phyloP scores from a whole-genome alignment of 2,113 vertebrate species.

The Indri indri region DNA sequence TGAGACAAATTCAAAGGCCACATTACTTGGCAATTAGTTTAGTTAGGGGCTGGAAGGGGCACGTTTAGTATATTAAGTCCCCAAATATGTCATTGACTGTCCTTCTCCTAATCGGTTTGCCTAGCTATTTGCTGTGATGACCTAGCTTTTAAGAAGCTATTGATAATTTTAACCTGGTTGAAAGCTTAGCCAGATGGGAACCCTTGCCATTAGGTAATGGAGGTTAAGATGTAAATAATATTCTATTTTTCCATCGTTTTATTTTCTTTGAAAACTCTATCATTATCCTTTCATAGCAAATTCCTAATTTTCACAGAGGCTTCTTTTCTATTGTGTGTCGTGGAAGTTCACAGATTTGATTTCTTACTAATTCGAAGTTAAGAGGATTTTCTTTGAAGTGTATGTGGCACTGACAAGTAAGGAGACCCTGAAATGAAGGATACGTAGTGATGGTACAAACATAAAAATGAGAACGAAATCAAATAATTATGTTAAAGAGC shows the following conservation, averaged over 20 bases:
- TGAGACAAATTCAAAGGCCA: background rate
- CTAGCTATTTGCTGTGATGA: background rate
- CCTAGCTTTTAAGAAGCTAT: background rate
- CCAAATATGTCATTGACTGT: background rate
- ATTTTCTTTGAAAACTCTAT: background rate
- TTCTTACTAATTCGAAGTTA: background rate
- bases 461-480: conserved; percentile 65
- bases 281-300: background rate
- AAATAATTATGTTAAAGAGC: conserved; percentile 66
- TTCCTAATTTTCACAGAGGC: background rate
- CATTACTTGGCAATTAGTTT: background rate
- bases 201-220: background rate
- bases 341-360: background rate
- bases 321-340: background rate
- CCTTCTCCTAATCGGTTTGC: conserved; percentile 11
- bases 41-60: background rate
- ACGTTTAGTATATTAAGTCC: background rate
- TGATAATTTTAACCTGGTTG: conserved; percentile 21
- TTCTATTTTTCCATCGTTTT: conserved; percentile 35
- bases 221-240: background rate
- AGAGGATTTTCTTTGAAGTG: background rate
- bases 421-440: background rate
- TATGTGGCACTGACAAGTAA: background rate
- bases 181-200: background rate
- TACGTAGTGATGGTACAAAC: conserved; percentile 33